Base-by-base conservation (phyloP, 2,888 invertebrate genomes). In the Parnassius orleans region DNA sequence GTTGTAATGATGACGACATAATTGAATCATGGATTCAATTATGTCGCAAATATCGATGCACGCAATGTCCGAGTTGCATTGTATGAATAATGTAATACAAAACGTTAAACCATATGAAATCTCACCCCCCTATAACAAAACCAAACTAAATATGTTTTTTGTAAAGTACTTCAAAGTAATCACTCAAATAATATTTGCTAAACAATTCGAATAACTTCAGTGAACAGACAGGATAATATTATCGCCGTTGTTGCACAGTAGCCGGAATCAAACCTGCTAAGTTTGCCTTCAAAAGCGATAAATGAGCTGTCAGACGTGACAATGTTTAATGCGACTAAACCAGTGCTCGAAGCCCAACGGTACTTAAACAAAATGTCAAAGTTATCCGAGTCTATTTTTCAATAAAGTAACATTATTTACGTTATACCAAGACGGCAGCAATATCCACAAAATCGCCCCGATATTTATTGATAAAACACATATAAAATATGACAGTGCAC, bases 401-500 rank as follows among this genome's bases (percentile, higher is more conserved):
- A 60, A 60, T 57, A 60, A 53, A 48, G 44, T 48, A 50, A 2
- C 54, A 57, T 60, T 57, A 64, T 60, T 60, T 57, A 64, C 50
- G 24, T 33, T 14, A 41, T 56, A 61, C 51, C 57, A 51, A 61
- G 60, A 60, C 60, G 57, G 55, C 42, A 60, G 65, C 65, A 66
- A 66, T 69, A 68, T 70, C 65, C 63, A 66, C 65, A 64, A 65
- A 69, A 67, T 62, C 62, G 63, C 65, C 54, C 61, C 63, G 65
- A 68, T 70, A 81, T 77, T 80, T 84, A 86, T 86, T 83, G 84
- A 84, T 83, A 86, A 84, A 84, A 82, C 77, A 77, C 74, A 83
- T 83, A 85, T 74, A 74, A 83, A 84, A 86, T 87, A 86, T 87
- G 88, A 88, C 83, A 81, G 77, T 66, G 78, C 75, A 66, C 66